Evolutionary conservation across 2,113 vertebrate genomes (phyloP).

Genomic region (Mus musculus): DNA sequence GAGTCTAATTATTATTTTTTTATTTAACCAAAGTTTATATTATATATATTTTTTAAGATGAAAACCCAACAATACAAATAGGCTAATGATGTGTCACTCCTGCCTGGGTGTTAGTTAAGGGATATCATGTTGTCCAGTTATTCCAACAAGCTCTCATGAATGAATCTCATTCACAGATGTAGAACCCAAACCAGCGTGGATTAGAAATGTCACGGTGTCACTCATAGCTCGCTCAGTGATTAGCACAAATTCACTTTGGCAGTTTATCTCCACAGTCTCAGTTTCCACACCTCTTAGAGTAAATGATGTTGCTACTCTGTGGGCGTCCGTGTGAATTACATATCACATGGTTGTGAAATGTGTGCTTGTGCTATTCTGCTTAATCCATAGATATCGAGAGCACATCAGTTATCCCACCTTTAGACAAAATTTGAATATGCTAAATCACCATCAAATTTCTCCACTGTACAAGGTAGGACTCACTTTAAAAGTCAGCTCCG

Average conservation of each 20-base stretch:
- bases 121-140: background rate
- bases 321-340: background rate
- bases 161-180: background rate
- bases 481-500: background rate
- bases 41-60: constrained; percentile 7
- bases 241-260: background rate
- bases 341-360: background rate
- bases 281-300: background rate
- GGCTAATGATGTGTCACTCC: background rate
- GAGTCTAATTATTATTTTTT: background rate
- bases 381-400: background rate
- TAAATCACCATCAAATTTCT: background rate
- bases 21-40: background rate
- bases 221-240: background rate
- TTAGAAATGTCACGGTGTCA: background rate
- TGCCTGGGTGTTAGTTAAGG: background rate
- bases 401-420: background rate
- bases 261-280: background rate
- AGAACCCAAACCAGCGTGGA: background rate
- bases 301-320: background rate
- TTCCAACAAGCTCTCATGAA: background rate
- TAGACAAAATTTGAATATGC: background rate
- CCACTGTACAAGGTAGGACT: background rate
- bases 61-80: background rate
- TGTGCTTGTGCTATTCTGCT: background rate